Conservation (phyloP, 2,888 invertebrate species). For the Dysmachus trigonus region DNA sequence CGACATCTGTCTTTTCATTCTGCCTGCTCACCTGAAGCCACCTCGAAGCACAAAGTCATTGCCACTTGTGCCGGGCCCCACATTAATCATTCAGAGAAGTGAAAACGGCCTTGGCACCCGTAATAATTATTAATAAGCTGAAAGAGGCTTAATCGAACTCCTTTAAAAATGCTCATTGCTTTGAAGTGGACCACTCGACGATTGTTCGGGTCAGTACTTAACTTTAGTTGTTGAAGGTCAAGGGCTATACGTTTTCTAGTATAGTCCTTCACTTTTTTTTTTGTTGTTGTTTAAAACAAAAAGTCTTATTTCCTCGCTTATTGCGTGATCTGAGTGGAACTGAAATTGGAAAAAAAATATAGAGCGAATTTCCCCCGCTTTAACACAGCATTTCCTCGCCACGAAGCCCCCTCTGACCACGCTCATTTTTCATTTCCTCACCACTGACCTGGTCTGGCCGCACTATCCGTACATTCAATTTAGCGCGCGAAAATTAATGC, state of each 20-base stretch:
- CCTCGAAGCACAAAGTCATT: neutral
- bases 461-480: neutral
- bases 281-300: too few species aligned
- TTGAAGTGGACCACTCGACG: neutral
- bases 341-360: neutral
- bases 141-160: neutral
- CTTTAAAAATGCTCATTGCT: neutral
- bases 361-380: neutral
- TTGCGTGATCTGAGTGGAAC: neutral
- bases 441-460: neutral
- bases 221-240: neutral
- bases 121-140: neutral
- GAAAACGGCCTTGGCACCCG: neutral
- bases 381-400: neutral
- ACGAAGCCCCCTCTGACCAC: neutral
- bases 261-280: neutral
- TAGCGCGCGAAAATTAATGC: neutral
- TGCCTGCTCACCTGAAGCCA: neutral
- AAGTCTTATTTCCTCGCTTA: neutral
- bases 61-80: neutral
- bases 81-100: constrained; percentile 20
- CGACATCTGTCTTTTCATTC: neutral
- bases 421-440: neutral
- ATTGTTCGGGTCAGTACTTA: neutral
- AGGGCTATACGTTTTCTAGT: neutral